Percentiles rank a stretch among this genome's conserved stretches.
Evolutionary conservation across 2,888 invertebrate genomes (phyloP).

Genomic region (Euplexia lucipara): DNA sequence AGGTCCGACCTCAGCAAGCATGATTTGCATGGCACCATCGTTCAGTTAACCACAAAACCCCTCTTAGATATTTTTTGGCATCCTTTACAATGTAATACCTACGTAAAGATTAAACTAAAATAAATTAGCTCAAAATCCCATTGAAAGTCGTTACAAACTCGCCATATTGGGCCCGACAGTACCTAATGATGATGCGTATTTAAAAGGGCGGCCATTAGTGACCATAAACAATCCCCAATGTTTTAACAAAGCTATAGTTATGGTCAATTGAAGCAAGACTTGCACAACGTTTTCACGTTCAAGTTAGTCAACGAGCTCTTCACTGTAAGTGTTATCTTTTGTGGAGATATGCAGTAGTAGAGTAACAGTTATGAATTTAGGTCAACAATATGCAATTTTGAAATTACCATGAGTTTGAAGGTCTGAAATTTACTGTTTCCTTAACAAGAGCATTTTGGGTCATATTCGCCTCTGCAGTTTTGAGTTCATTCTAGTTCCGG

Average conservation of each 20-base stretch:
- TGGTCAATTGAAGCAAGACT: slow-evolving; percentile 16
- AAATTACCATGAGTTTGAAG: slow-evolving; percentile 32
- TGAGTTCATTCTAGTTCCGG: not conserved
- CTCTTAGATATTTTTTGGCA: no score
- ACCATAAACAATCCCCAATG: not conserved
- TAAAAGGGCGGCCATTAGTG: slow-evolving; percentile 38
- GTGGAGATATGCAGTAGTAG: slow-evolving; percentile 27
- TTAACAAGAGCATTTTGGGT: slow-evolving; percentile 6
- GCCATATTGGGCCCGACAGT: not conserved
- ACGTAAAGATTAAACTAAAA: not conserved
- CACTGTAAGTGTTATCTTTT: slow-evolving; percentile 53
- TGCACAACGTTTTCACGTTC: slow-evolving; percentile 38
- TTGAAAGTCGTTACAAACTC: slow-evolving; percentile 1
- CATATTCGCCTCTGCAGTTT: not conserved
- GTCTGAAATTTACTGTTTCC: slow-evolving; percentile 16
- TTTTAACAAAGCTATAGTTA: slow-evolving; percentile 9
- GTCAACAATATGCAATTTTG: slow-evolving; percentile 54
- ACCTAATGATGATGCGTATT: slow-evolving; percentile 35
- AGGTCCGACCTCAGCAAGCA: no score
- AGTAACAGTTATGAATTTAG: slow-evolving; percentile 38
- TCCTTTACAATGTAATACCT: no score
- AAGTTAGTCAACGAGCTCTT: slow-evolving; percentile 45
- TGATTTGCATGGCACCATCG: no score
- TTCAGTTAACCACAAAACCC: no score
- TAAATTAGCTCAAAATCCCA: slow-evolving; percentile 4